Evolutionary conservation across 2,888 invertebrate genomes (phyloP).

Genomic region (Anthoptus insignis): DNA sequence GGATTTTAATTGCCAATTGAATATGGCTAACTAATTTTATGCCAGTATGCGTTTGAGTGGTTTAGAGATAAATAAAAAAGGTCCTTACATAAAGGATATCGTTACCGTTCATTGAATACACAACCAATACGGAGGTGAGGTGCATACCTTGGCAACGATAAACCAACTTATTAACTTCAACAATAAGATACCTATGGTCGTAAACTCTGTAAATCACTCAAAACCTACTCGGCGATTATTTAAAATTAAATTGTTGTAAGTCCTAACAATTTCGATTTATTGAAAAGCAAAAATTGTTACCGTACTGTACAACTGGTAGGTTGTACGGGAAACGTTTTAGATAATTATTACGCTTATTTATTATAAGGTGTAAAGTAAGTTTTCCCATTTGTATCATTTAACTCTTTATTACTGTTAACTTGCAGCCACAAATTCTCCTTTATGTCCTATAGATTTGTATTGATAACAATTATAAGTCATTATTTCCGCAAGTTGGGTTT

Average conservation of each 20-base stretch:
- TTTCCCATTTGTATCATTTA: conserved; percentile 27
- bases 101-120: too few relatives aligned
- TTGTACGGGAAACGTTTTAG: conserved; percentile 8
- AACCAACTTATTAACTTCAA: too few relatives aligned
- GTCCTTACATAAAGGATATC: not conserved
- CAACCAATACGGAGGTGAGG: too few relatives aligned
- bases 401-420: too few relatives aligned
- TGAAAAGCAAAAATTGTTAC: not conserved
- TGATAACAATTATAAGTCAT: too few relatives aligned
- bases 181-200: too few relatives aligned
- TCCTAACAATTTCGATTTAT: not conserved
- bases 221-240: not conserved
- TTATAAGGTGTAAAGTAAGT: conserved; percentile 25
- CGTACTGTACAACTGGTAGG: not conserved
- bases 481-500: too few relatives aligned
- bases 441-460: too few relatives aligned
- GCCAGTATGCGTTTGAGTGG: not conserved
- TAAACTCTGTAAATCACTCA: too few relatives aligned
- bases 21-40: not conserved
- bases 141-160: too few relatives aligned
- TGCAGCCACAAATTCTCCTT: too few relatives aligned
- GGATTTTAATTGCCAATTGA: not conserved
- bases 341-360: conserved; percentile 35
- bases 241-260: not conserved
- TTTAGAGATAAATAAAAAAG: not conserved